These are phyloP conservation scores for Harpalus rubripes DNA, from an alignment of 2,888 invertebrate species.

Conservation along the genomic window DNA sequence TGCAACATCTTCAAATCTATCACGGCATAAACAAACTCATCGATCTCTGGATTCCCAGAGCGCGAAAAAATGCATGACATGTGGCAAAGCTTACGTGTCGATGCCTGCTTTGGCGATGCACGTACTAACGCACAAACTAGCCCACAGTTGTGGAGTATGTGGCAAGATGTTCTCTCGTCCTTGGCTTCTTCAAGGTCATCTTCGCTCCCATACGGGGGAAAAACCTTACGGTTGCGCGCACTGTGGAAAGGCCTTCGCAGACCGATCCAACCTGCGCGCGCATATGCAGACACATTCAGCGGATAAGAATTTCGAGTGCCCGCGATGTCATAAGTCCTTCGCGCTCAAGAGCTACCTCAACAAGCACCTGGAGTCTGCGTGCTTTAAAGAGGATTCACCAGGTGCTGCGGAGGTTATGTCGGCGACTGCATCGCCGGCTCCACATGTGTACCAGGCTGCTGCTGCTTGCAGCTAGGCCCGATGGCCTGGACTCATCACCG, in stretches of 20 bases:
- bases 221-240: conserved; percentile 96
- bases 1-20: conserved; percentile 93
- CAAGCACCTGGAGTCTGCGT: conserved; percentile 96
- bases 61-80: conserved; percentile 96
- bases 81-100: conserved; percentile 97
- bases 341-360: conserved; percentile 96
- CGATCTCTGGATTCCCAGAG: conserved; percentile 94
- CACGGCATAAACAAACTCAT: conserved; percentile 94
- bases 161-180: conserved; percentile 96
- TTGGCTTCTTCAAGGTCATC: conserved; percentile 94
- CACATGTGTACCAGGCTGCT: conserved; percentile 13
- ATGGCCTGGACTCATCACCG: background rate
- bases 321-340: conserved; percentile 93
- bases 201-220: conserved; percentile 94
- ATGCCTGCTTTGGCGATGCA: conserved; percentile 99
- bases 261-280: conserved; percentile 94
- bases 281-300: conserved; percentile 97
- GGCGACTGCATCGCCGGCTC: background rate
- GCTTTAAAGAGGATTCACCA: conserved; percentile 82
- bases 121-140: conserved; percentile 93
- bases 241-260: conserved; percentile 96
- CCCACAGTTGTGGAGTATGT: conserved; percentile 94
- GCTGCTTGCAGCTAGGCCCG: conserved; percentile 51
- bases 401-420: conserved; percentile 68
- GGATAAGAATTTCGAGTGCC: conserved; percentile 93